A percentile compares a stretch with the other conserved stretches of the same genome.
Conservation (phyloP, 2,888 invertebrate species). For the Epiblema foenella region DNA sequence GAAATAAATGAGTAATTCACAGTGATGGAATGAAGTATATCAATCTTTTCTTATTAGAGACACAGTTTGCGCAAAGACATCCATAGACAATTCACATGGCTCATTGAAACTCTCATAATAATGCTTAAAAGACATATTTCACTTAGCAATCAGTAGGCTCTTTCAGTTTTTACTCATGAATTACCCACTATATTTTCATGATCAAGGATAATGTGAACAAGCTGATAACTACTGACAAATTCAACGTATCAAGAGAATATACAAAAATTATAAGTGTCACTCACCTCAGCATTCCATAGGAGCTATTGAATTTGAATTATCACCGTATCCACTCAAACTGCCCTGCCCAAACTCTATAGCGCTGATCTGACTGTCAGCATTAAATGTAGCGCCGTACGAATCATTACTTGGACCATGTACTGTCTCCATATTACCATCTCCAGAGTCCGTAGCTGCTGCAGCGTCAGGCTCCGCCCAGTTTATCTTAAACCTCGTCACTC, state of each 20-base stretch:
- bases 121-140: too few relatives aligned
- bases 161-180: too few relatives aligned
- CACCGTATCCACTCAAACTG: conserved; percentile 81
- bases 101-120: too few relatives aligned
- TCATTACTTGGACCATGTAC: conserved; percentile 74
- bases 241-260: neutral
- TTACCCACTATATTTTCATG: too few relatives aligned
- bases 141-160: too few relatives aligned
- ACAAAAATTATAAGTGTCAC: conserved; percentile 42
- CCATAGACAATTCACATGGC: too few relatives aligned
- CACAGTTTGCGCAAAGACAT: too few relatives aligned
- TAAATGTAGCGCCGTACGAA: conserved; percentile 73
- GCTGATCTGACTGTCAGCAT: conserved; percentile 78
- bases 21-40: too few relatives aligned
- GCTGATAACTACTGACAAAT: too few relatives aligned
- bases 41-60: too few relatives aligned
- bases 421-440: conserved; percentile 69
- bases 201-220: too few relatives aligned
- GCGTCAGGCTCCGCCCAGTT: conserved; percentile 95
- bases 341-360: conserved; percentile 73
- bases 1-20: too few relatives aligned
- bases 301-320: conserved; percentile 87
- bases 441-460: conserved; percentile 64
- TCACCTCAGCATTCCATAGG: conserved; percentile 86
- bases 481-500: conserved; percentile 98